Evolutionary conservation across 2,113 vertebrate species (phyloP).

Genomic region (Colaptes auratus): DNA sequence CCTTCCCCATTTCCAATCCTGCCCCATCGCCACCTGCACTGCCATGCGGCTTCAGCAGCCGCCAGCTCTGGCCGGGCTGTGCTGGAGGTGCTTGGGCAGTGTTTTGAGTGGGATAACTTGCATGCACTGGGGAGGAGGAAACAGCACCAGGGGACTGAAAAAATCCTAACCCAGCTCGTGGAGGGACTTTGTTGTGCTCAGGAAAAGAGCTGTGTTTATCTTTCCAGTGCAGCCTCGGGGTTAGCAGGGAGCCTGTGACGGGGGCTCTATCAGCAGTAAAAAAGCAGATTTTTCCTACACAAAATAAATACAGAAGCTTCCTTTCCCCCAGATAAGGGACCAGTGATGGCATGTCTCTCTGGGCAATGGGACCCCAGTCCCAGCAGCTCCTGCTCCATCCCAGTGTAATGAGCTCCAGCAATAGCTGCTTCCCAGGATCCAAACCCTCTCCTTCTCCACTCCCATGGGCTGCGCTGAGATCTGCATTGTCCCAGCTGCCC

Average conservation of each 20-base stretch:
- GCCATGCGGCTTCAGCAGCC: not conserved
- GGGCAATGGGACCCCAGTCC: not conserved
- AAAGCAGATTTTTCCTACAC: not conserved
- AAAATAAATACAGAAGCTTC: constrained; percentile 37
- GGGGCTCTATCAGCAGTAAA: not conserved
- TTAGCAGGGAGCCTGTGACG: not conserved
- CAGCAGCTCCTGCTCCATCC: accelerated
- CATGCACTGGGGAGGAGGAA: not conserved
- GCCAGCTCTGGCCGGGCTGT: accelerated
- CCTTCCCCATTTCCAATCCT: no score
- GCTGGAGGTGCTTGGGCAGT: accelerated
- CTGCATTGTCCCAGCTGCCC: not conserved
- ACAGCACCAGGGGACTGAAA: not conserved
- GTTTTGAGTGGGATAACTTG: not conserved
- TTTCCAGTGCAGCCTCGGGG: constrained; percentile 45
- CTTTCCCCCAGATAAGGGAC: constrained; percentile 52
- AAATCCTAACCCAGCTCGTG: not conserved
- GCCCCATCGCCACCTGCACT: accelerated
- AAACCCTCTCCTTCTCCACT: not conserved
- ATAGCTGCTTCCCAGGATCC: not conserved
- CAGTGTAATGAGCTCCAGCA: not conserved
- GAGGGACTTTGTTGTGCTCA: constrained; percentile 50
- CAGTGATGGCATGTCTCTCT: not conserved
- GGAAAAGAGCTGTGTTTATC: constrained; percentile 72
- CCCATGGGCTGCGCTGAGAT: not conserved